A percentile compares a stretch with the other conserved stretches of the same genome.
phyloP scores from a whole-genome alignment of 2,888 invertebrate genomes.

The Cylindroiulus punctatus region DNA sequence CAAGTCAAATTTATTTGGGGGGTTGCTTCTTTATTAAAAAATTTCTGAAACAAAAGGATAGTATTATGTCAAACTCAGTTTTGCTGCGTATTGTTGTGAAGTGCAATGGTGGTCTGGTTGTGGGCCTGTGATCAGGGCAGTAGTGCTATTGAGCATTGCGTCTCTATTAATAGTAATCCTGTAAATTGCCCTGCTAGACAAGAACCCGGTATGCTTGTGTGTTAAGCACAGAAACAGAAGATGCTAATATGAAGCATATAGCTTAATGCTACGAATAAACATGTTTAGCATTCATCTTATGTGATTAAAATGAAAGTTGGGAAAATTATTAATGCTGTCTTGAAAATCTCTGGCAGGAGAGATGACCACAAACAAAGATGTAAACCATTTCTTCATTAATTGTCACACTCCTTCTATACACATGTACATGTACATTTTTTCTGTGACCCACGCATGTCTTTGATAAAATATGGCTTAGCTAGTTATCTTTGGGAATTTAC shows the following conservation, averaged over 20 bases:
- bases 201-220: not conserved
- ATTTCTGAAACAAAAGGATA: not conserved
- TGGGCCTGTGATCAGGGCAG: slow-evolving; percentile 23
- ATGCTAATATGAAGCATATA: not conserved
- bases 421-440: not conserved
- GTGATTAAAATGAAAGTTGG: slow-evolving; percentile 4
- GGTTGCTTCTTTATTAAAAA: not conserved
- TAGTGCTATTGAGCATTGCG: not conserved
- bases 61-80: not conserved
- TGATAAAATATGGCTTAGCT: slow-evolving; percentile 32
- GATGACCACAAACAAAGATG: slow-evolving; percentile 32
- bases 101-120: slow-evolving; percentile 32
- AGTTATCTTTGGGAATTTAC: not conserved
- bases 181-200: slow-evolving; percentile 9
- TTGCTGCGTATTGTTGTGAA: slow-evolving; percentile 21
- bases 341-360: slow-evolving; percentile 26
- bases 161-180: slow-evolving; percentile 3
- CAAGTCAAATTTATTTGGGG: not conserved
- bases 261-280: too few relatives aligned
- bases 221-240: slow-evolving; percentile 32
- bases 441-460: slow-evolving; percentile 18
- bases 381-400: not conserved
- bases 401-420: slow-evolving; percentile 13
- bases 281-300: slow-evolving; percentile 32
- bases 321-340: slow-evolving; percentile 7